phyloP scores from a whole-genome alignment of 2,888 invertebrate species.

The Lepidochrysops patricia region DNA sequence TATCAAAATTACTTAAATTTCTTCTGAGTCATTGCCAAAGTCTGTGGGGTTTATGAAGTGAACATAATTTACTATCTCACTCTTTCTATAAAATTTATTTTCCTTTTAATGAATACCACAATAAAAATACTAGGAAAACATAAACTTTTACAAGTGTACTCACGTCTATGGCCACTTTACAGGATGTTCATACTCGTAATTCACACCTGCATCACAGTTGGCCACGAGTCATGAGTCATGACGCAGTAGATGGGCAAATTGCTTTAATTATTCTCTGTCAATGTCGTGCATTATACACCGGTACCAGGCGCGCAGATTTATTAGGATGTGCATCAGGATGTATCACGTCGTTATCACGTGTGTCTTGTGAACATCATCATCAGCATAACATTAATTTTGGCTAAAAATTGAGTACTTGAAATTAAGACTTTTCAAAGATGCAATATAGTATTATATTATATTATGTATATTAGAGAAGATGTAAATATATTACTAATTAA shows the following conservation, averaged over 20 bases:
- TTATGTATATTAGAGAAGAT: no score
- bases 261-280: constrained; percentile 12
- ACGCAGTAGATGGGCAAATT: constrained; percentile 3
- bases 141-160: neutral
- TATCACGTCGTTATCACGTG: constrained; percentile 2
- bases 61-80: no score
- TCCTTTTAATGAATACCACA: neutral
- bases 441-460: no score
- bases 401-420: no score
- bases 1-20: no score
- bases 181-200: constrained; percentile 7
- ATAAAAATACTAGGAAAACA: neutral
- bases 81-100: no score
- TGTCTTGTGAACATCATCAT: neutral
- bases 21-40: no score
- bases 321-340: constrained; percentile 1
- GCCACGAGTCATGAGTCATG: neutral
- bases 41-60: no score
- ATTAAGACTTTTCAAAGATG: no score
- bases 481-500: no score
- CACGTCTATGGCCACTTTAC: neutral
- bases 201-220: neutral
- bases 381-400: no score
- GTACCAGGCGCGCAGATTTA: neutral
- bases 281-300: constrained; percentile 1